Percentiles rank a stretch among this genome's conserved stretches.
These are phyloP conservation scores for Elephas maximus DNA, from an alignment of 2,113 vertebrate species.

Conservation along the genomic window DNA sequence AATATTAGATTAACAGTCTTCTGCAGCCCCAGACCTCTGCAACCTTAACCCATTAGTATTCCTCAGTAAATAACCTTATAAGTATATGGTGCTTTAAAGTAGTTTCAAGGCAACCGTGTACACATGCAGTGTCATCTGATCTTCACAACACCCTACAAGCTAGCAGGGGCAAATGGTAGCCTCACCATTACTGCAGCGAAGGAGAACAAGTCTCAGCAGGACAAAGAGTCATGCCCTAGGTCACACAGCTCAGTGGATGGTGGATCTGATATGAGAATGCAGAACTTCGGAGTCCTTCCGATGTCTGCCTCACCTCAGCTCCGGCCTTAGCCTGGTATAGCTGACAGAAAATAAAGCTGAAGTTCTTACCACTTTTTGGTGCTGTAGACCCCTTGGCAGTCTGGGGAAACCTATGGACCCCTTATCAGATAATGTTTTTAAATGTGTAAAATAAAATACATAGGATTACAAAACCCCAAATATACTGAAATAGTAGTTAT, in stretches of 20 bases:
- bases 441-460: slow-evolving; percentile 37
- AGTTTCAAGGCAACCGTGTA: slow-evolving; percentile 53
- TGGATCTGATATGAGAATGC: background rate
- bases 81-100: background rate
- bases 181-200: slow-evolving; percentile 1
- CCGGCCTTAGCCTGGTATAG: background rate
- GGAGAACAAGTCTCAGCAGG: background rate
- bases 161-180: background rate
- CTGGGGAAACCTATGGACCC: background rate
- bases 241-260: background rate
- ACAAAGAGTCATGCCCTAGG: background rate
- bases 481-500: slow-evolving; percentile 41
- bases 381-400: background rate
- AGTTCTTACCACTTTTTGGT: background rate
- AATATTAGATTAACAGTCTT: slow-evolving; percentile 35
- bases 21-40: background rate
- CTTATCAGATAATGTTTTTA: background rate
- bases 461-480: slow-evolving; percentile 32
- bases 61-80: background rate
- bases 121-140: background rate
- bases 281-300: background rate
- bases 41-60: slow-evolving; percentile 46
- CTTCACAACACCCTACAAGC: background rate
- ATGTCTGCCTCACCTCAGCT: background rate
- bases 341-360: slow-evolving; percentile 21